Evolutionary conservation across 2,797 vertebrate genomes (phyloP).

Genomic region (Neosilurus mollespiculum): DNA sequence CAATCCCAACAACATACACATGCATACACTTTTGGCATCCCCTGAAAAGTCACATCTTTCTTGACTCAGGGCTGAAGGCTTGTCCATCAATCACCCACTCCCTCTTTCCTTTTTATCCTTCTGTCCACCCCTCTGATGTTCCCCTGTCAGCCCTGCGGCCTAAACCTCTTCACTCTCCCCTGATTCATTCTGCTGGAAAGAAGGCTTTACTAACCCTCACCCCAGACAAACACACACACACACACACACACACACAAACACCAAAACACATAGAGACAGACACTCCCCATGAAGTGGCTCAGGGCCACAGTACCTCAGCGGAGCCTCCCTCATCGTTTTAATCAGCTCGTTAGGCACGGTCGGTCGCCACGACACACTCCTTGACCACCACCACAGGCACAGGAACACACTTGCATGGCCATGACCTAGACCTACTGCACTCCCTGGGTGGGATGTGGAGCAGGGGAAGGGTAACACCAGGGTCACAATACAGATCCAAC

Average conservation of each 20-base stretch:
- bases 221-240: slow-evolving; percentile 5
- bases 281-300: slow-evolving; percentile 62
- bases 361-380: slow-evolving; percentile 65
- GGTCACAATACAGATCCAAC: slow-evolving; percentile 38
- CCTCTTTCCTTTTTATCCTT: slow-evolving; percentile 30
- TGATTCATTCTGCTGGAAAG: slow-evolving; percentile 11
- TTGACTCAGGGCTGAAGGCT: slow-evolving; percentile 46
- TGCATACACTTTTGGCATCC: slow-evolving; percentile 13
- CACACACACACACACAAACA: slow-evolving; percentile 4
- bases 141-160: slow-evolving; percentile 30
- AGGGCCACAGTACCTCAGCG: slow-evolving; percentile 82
- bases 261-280: slow-evolving; percentile 19
- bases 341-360: slow-evolving; percentile 78
- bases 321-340: slow-evolving; percentile 76
- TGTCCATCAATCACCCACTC: slow-evolving; percentile 39
- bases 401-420: slow-evolving; percentile 56
- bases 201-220: slow-evolving; percentile 11
- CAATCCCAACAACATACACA: slow-evolving; percentile 60
- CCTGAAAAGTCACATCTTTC: slow-evolving; percentile 47
- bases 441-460: slow-evolving; percentile 68
- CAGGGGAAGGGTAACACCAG: slow-evolving; percentile 59
- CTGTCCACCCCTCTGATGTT: slow-evolving; percentile 33
- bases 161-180: slow-evolving; percentile 24
- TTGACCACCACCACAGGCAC: slow-evolving; percentile 64
- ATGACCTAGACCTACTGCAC: slow-evolving; percentile 72